phyloP scores from a whole-genome alignment of 2,797 vertebrate species.

The Propithecus perrieri region DNA sequence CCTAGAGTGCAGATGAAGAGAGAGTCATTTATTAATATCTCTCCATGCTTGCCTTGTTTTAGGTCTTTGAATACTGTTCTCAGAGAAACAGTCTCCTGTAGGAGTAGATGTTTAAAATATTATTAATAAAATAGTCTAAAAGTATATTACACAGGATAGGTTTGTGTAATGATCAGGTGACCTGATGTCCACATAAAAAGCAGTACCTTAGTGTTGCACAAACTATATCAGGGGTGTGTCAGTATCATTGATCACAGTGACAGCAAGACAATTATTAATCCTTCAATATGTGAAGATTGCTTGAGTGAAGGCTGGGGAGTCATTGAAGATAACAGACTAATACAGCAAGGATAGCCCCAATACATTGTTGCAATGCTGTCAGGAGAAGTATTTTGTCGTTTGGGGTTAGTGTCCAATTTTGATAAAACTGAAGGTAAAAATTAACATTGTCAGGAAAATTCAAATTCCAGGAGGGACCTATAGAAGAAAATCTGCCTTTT shows the following conservation, averaged over 20 bases:
- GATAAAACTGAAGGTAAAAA: not conserved
- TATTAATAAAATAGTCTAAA: not conserved
- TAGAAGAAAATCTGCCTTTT: not conserved
- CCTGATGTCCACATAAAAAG: not conserved
- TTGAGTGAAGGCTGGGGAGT: not conserved
- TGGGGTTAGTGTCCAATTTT: not conserved
- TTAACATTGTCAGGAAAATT: conserved; percentile 8
- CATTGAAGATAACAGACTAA: not conserved
- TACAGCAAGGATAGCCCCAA: not conserved
- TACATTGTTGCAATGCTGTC: not conserved
- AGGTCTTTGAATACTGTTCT: not conserved
- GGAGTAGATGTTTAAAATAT: not conserved
- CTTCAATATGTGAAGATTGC: not conserved
- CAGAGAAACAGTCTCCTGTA: not conserved
- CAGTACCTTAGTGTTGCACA: not conserved
- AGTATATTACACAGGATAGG: not conserved
- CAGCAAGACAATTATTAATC: not conserved
- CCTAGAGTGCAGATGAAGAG: not conserved
- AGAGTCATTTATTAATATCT: too few species aligned
- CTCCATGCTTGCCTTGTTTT: not conserved
- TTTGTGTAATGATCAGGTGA: not conserved
- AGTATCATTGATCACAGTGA: not conserved
- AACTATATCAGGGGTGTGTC: too few species aligned
- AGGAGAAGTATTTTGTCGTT: not conserved
- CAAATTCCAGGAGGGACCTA: not conserved